Base-by-base conservation (phyloP, 1,140 invertebrate genomes). In the Lepidurus arcticus region DNA sequence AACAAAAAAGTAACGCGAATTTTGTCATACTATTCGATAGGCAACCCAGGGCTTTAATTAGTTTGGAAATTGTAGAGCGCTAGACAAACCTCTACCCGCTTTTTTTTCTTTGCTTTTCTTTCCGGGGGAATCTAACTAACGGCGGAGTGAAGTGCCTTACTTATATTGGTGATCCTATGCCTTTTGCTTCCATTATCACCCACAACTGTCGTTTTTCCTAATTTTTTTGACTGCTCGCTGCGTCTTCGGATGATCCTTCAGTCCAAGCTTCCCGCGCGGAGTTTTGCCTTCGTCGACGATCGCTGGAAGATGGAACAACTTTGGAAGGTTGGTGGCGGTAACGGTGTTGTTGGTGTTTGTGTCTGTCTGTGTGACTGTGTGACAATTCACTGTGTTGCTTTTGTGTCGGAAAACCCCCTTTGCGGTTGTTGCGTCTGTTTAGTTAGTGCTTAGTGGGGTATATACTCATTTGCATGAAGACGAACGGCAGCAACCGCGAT, bases 281-380 rank as follows among this genome's bases (percentile, higher is more conserved):
- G 78, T 78, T 78, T 78, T 47, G 73, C 78, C 26, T 80, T 80
- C 65, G 73, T 80, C 44, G 79, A 80, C 76, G 79, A 80, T 44
- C 76, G 79, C 24, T 80, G 79, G 79, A 80, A 77, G 75, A 80
- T 80, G 79, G 79, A 80, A 43, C 79, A 80, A 75, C 73, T 80
- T 44, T 80, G 79, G 79, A 80, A 80, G 79, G 79, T 80, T 78
- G 65, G 53, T 47, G 43, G 47, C 3, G 9, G 47, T 45, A 24
- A 53, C 44, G 16, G n/a, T 76, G 75, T 42, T 44, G 44, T 47
- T 44, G 34, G 74, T 75, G 16, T 75, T 21, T 16, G 9, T 75
- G 74, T 13, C 21, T 75, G 74, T 34, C 53, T 42, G 21, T 47
- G 76, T 53, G 42, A 34, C 44, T 24, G 44, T 65, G 21, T 16